Evolutionary conservation across 1,140 invertebrate species (phyloP).

Genomic region (Nephotettix cincticeps): DNA sequence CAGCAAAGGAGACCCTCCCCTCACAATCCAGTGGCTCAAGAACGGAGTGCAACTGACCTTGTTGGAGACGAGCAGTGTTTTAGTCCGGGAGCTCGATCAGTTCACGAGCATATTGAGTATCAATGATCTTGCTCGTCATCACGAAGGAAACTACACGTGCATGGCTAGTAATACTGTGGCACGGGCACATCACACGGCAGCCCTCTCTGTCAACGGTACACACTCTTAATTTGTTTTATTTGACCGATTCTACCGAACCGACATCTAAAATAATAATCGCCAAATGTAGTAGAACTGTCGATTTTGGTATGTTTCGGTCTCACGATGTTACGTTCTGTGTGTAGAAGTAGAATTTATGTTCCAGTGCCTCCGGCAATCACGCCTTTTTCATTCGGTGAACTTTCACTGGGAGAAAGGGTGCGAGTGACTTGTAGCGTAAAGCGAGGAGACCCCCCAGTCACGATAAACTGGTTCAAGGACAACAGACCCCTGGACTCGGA

Average conservation of each 20-base stretch:
- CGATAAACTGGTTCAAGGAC: conserved; percentile 66
- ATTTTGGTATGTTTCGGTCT: background rate
- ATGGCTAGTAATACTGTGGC: conserved; percentile 60
- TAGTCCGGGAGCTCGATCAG: conserved; percentile 41
- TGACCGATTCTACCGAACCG: conserved; percentile 3
- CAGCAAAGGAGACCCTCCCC: conserved; percentile 63
- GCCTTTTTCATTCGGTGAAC: conserved; percentile 54
- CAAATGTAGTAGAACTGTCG: background rate
- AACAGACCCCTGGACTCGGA: conserved; percentile 44
- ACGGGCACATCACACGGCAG: conserved; percentile 58
- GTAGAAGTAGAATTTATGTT: conserved; percentile 26
- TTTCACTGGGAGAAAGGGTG: conserved; percentile 54
- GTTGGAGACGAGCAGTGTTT: conserved; percentile 1
- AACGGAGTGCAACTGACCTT: conserved; percentile 53
- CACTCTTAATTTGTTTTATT: background rate
- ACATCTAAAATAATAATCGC: background rate
- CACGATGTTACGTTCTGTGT: conserved; percentile 7
- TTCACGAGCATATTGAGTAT: conserved; percentile 63
- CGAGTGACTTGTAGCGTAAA: conserved; percentile 65
- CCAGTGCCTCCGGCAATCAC: conserved; percentile 61
- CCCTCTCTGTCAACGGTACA: conserved; percentile 62
- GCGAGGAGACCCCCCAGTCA: conserved; percentile 66
- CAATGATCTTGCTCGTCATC: conserved; percentile 57
- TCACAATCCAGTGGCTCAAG: conserved; percentile 72
- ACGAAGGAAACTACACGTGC: conserved; percentile 73